Conservation (phyloP, 2,797 vertebrate genomes). For the Heliangelus exortis region DNA sequence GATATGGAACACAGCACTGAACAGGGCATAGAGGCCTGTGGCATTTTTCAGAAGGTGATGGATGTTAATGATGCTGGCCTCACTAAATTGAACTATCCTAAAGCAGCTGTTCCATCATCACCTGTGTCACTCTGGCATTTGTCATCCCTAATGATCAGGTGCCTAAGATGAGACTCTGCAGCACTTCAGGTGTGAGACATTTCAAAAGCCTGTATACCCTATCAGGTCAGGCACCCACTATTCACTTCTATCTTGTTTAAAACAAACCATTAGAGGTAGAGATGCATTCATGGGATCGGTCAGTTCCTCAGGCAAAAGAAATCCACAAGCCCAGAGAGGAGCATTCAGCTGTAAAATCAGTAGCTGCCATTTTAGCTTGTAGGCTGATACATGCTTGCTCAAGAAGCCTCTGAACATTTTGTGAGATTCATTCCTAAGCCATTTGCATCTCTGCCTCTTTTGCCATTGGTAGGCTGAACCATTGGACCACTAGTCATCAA, state of each 20-base stretch:
- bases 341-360: not conserved
- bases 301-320: not conserved
- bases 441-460: not conserved
- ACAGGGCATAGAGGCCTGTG: fast-evolving
- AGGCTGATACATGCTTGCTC: not conserved
- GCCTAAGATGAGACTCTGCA: not conserved
- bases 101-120: not conserved
- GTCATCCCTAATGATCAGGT: not conserved
- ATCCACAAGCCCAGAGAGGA: not conserved
- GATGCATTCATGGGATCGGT: not conserved
- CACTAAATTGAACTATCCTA: not conserved
- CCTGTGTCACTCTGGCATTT: not conserved
- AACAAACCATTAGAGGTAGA: not conserved
- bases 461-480: not conserved
- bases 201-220: not conserved
- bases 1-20: not conserved
- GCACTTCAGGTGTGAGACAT: not conserved
- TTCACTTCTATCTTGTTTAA: not conserved
- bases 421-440: not conserved
- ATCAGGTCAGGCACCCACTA: not conserved
- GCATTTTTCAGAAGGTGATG: not conserved
- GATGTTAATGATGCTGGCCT: not conserved
- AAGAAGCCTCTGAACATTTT: not conserved
- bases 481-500: not conserved
- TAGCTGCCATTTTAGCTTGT: not conserved